Evolutionary conservation across 30 jellyfish, hydroid and myxozoan genomes (phyloP).

Genomic region (Chironex yamaguchii): DNA sequence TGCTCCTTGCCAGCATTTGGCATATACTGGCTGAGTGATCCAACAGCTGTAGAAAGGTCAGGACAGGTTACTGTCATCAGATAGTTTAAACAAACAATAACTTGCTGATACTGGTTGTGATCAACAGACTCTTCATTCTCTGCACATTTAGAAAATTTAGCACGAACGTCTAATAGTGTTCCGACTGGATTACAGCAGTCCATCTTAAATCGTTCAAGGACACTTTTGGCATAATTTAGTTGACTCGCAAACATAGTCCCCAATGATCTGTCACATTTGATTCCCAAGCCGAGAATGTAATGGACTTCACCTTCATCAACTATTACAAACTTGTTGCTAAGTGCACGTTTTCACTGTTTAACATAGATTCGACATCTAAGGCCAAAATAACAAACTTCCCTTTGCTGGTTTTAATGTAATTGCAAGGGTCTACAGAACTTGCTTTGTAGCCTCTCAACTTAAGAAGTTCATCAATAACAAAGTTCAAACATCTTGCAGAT

Average conservation of each 20-base stretch:
- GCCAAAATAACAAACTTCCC: not conserved
- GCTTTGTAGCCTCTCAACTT: not conserved
- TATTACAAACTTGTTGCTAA: constrained; percentile 14
- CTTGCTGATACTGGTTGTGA: constrained; percentile 5
- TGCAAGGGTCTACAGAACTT: not conserved
- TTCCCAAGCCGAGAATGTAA: constrained; percentile 29
- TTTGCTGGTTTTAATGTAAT: not conserved
- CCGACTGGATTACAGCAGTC: too few species aligned
- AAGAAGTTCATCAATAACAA: not conserved
- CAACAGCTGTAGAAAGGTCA: constrained; percentile 46
- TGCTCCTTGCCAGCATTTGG: constrained; percentile 44
- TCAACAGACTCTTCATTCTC: constrained; percentile 12
- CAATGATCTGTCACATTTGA: constrained; percentile 8
- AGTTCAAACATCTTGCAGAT: not conserved
- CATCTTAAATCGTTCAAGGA: constrained; percentile 14
- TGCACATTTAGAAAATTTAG: constrained; percentile 6
- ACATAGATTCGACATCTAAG: not conserved
- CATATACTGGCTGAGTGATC: constrained; percentile 41
- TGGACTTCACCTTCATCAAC: constrained; percentile 14
- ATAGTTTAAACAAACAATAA: constrained; percentile 48
- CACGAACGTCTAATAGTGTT: constrained; percentile 32
- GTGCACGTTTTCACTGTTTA: not conserved
- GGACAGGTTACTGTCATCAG: constrained; percentile 34
- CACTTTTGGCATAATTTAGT: not conserved
- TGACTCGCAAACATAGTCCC: constrained; percentile 20